phyloP scores from a whole-genome alignment of 2,888 invertebrate genomes.

The Augiades crinisus region DNA sequence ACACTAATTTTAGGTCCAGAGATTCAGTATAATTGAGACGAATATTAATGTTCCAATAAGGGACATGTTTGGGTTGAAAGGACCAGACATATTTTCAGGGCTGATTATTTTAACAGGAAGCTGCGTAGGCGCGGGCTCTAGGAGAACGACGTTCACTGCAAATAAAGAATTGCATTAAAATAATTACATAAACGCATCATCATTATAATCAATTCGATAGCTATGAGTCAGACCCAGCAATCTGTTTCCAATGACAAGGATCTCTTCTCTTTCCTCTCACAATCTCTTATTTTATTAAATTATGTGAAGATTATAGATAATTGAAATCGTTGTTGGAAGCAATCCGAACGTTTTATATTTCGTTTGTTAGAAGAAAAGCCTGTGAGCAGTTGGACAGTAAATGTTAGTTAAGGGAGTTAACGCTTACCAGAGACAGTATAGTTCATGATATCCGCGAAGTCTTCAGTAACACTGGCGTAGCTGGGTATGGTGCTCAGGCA shows the following conservation, averaged over 20 bases:
- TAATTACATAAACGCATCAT: neutral
- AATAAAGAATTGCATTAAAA: constrained; percentile 34
- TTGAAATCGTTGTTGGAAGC: no score
- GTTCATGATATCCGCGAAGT: constrained; percentile 88
- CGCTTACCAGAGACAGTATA: constrained; percentile 86
- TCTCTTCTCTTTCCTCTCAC: no score
- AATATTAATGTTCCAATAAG: neutral
- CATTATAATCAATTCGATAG: neutral
- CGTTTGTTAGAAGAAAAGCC: no score
- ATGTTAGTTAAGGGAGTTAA: neutral
- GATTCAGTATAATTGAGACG: neutral
- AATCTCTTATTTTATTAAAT: no score
- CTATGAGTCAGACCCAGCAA: neutral
- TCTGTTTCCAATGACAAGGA: no score
- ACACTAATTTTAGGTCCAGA: neutral
- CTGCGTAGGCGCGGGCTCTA: constrained; percentile 68
- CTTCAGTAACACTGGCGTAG: constrained; percentile 84
- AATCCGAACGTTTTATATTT: no score
- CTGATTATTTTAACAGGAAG: constrained; percentile 70
- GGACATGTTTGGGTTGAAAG: neutral
- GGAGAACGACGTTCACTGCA: constrained; percentile 71
- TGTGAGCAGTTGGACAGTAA: no score
- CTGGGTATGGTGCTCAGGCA: constrained; percentile 90
- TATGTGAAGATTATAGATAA: no score
- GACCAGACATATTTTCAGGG: constrained; percentile 37